Conservation (phyloP, 2,113 vertebrate species). For the Cettia cetti region DNA sequence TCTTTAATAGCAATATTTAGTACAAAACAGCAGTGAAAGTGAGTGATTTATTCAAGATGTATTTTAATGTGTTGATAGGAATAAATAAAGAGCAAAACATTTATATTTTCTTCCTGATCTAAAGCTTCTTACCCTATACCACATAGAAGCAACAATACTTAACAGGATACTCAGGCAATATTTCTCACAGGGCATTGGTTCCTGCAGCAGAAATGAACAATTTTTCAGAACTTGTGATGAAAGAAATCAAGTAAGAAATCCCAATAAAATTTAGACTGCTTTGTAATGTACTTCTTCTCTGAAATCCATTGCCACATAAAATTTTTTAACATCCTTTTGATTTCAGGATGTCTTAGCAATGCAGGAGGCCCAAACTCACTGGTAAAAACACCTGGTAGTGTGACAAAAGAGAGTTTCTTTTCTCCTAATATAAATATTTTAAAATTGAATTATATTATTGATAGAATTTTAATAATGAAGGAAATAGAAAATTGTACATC, state of each 20-base stretch:
- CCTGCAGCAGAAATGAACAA: not conserved
- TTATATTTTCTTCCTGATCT: not conserved
- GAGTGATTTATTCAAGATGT: not conserved
- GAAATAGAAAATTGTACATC: not conserved
- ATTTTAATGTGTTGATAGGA: not conserved
- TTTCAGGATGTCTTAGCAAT: not conserved
- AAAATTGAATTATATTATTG: not conserved
- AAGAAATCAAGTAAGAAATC: not conserved
- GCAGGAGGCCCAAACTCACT: not conserved
- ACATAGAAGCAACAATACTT: not conserved
- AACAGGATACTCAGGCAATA: not conserved
- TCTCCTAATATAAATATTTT: not conserved
- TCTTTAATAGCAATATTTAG: not conserved
- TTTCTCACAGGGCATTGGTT: not conserved
- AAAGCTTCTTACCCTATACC: not conserved
- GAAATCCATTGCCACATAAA: not conserved
- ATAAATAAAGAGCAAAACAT: not conserved
- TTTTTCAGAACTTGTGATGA: not conserved
- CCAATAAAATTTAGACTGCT: not conserved
- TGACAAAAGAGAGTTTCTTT: not conserved
- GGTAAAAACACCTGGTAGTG: not conserved
- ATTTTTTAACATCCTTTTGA: not conserved
- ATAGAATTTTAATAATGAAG: not conserved
- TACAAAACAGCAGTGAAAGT: not conserved
- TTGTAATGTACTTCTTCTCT: not conserved